Conservation (phyloP, 2,113 vertebrate genomes). For the Climacteris rufus region DNA sequence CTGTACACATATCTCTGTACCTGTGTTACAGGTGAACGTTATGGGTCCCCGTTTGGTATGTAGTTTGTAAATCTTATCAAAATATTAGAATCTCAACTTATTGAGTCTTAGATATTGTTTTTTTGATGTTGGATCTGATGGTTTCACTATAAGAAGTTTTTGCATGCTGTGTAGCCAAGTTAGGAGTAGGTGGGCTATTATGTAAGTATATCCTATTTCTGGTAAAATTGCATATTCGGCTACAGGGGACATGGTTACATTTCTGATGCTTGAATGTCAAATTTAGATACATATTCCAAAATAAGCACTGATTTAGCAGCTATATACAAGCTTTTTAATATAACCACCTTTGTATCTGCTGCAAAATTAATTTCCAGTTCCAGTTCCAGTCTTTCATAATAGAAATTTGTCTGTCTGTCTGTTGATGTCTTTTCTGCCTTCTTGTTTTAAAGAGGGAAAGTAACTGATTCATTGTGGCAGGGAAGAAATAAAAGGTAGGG, state of each 20-base stretch:
- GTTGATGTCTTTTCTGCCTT: background rate
- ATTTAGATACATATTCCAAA: background rate
- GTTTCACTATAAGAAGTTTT: background rate
- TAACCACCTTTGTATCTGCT: background rate
- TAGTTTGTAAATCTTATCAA: background rate
- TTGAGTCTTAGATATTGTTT: background rate
- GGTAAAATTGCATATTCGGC: rapidly evolving
- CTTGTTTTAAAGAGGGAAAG: background rate
- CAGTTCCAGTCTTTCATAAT: background rate
- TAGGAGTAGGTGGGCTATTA: background rate
- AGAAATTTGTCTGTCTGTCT: background rate
- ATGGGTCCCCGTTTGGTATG: background rate
- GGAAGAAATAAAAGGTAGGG: background rate
- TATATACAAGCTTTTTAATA: background rate
- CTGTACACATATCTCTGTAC: background rate
- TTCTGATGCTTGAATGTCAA: background rate
- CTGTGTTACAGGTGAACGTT: background rate
- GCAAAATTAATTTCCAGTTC: background rate
- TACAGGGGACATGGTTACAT: background rate
- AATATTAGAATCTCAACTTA: background rate
- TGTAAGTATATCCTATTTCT: background rate
- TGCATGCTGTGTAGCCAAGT: background rate
- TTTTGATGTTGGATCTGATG: background rate
- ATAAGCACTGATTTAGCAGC: background rate
- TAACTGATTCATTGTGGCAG: background rate